Base-by-base conservation (phyloP, 2,888 invertebrate species). In the Noctua pronuba region DNA sequence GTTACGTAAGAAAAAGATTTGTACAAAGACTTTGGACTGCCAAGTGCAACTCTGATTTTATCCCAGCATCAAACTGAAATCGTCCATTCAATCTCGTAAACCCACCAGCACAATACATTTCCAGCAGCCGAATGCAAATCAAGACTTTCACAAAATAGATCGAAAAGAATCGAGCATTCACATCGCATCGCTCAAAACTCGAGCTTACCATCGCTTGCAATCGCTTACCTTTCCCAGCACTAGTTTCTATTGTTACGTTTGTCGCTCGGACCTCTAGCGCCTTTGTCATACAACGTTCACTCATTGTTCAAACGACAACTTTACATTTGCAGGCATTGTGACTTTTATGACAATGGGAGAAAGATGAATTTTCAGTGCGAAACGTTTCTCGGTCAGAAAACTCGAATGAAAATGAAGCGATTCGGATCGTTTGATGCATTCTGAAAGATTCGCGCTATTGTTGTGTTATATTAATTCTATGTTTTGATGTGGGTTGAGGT, bases 361-460 rank as follows among this genome's bases (percentile, higher is more conserved):
- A 79, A 80, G 87, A 73, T 68, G 52, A 66, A 70, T 87, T 86
- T 86, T 55, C 46, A 44, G 5, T 70, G 38, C 24, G 16, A 52
- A 16, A 6, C 16, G 24, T 58, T 70, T 62, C 79, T 58, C 65
- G 79, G 79, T 83, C 85, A 79, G 78, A 85, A 92, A 92, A 93
- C 89, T 91, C 90, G 84, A 89, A 91, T 90, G 92, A 92, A 92
- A 92, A 93, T 92, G 92, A 92, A 93, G 91, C 91, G 92, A 88
- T 92, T 91, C 90, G 91, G 92, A 92, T 91, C 91, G 91, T 90
- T 90, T 91, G 92, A 92, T 92, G 91, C 90, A 92, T 89, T 88
- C 90, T 88, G 90, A 90, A 91, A 91, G 90, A 91, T 92, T 91
- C 87, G 88, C 82, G 86, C 84, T 90, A 91, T 91, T 91, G 90